Conservation (phyloP, 2,113 vertebrate species). For the Indri indri region DNA sequence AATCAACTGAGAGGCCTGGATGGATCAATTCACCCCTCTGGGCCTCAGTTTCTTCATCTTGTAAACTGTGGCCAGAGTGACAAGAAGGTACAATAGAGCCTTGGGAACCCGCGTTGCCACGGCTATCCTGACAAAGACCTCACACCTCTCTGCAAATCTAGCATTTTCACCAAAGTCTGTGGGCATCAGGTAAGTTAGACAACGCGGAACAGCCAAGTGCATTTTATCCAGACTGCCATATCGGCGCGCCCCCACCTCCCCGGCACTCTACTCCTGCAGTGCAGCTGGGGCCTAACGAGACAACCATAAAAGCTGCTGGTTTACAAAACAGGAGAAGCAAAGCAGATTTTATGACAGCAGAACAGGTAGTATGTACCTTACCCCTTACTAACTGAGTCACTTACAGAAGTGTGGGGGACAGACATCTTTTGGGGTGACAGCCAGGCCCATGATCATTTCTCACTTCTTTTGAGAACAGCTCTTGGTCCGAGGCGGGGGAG, state of each 20-base stretch:
- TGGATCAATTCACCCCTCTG: background rate
- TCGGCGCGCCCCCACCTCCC: background rate
- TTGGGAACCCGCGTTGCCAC: background rate
- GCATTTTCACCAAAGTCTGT: background rate
- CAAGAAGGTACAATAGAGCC: background rate
- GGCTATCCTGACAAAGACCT: background rate
- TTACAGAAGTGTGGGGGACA: background rate
- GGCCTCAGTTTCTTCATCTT: background rate
- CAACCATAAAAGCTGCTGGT: background rate
- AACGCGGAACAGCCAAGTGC: fast-evolving
- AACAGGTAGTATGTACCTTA: background rate
- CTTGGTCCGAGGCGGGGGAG: background rate
- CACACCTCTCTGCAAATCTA: background rate
- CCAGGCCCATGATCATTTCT: background rate
- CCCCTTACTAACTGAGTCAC: background rate
- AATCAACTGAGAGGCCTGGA: background rate
- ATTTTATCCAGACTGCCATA: background rate
- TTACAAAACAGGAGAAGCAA: background rate
- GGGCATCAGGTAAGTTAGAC: background rate
- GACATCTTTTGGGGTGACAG: background rate
- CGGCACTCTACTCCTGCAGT: background rate
- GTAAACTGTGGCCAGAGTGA: background rate
- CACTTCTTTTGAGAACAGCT: background rate
- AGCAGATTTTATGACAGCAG: background rate
- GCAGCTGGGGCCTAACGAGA: background rate